Base-by-base conservation (phyloP, 2,888 invertebrate species). In the Steromphala cineraria region DNA sequence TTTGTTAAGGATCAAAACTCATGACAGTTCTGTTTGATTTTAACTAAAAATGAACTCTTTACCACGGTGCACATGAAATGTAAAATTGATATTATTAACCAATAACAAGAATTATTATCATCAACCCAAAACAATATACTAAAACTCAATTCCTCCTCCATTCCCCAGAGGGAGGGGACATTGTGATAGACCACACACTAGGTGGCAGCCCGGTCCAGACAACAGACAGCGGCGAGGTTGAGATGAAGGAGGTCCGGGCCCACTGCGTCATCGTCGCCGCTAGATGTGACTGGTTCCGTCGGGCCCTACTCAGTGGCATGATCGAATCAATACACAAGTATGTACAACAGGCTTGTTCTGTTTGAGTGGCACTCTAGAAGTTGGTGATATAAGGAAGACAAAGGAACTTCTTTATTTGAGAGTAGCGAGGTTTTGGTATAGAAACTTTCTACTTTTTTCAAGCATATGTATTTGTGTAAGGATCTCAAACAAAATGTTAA, bases 281-380 rank as follows among this genome's bases (percentile, higher is more conserved):
- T 0, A 93, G 95, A 78, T 96, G 96, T 92, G 95, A 96, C 90
- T 96, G 96, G 96, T 96, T 96, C 90, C 94, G 95, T 75, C 94
- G 96, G 86, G 96, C 96, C 0, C 92, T 96, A 19, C 94, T 95
- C 67, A 96, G 95, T 75, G 96, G 96, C 76, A 96, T 96, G 96
- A 94, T 95, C 88, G 96, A 96, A 93, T 95, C 95, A 31, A 96
- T 96, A 85, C 95, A 95, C 89, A 95, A 95, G 95, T 95, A 91
- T 87, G 91, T 46, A 46, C 46, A 46, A 46, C 10, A 8, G 13
- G 46, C 46, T 10, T 4, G 46, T 46, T 13, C 46, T 1, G 5
- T 46, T 10, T 46, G 1, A 46, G 13, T 46, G 5, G 13, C 46
- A 46, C 7, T 46, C 8, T 10, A 5, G n/a, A n/a, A n/a, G n/a